These are phyloP conservation scores for Atrichornis clamosus DNA, from an alignment of 2,113 vertebrate genomes.

Conservation along the genomic window DNA sequence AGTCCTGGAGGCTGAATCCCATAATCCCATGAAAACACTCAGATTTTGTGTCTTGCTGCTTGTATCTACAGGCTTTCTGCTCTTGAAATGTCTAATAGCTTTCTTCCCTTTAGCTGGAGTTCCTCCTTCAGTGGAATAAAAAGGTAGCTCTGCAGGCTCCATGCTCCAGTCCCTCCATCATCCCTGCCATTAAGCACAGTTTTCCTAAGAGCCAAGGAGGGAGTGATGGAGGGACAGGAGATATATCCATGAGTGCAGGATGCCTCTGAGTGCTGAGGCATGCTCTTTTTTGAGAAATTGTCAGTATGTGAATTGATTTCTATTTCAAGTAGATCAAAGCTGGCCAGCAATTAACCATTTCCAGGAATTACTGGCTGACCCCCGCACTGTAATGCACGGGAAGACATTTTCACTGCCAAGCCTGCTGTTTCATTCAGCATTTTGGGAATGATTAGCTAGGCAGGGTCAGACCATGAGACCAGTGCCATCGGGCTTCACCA, in stretches of 20 bases:
- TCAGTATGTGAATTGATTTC: conserved; percentile 30
- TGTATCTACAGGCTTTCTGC: background rate
- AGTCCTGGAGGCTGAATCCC: background rate
- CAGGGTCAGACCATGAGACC: background rate
- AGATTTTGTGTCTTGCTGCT: background rate
- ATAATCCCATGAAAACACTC: background rate
- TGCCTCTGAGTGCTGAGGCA: background rate
- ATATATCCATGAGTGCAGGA: background rate
- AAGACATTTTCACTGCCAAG: background rate
- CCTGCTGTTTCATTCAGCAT: background rate
- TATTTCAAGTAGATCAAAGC: conserved; percentile 15
- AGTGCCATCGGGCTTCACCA: fast-evolving
- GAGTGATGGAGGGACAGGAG: background rate
- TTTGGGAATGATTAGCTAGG: background rate
- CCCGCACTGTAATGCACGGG: background rate
- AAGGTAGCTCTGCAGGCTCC: background rate
- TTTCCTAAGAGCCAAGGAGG: background rate
- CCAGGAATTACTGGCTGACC: conserved; percentile 11
- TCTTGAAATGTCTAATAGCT: background rate
- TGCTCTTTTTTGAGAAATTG: background rate
- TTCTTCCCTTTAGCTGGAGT: background rate
- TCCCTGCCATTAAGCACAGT: background rate
- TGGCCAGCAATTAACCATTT: conserved; percentile 29
- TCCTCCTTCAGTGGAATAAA: background rate
- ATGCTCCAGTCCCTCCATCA: background rate